These are phyloP conservation scores for Marmota monax DNA, from an alignment of 2,113 vertebrate genomes.

Conservation along the genomic window DNA sequence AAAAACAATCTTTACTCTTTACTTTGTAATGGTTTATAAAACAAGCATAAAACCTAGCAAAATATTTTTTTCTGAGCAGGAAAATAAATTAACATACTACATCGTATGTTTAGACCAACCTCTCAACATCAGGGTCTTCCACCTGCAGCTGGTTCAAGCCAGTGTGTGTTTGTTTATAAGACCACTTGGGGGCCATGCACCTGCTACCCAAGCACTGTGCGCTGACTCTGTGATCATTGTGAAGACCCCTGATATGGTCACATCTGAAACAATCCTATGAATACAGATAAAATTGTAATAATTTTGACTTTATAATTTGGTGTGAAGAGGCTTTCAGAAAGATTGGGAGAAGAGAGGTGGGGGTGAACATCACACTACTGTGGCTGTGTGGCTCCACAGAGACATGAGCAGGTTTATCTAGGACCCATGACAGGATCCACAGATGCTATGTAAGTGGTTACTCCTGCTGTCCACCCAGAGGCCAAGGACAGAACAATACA, in stretches of 20 bases:
- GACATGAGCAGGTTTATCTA: background rate
- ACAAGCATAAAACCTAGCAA: background rate
- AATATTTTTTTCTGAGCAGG: background rate
- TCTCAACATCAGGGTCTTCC: background rate
- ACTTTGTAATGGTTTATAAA: slow-evolving; percentile 12
- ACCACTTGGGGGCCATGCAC: background rate
- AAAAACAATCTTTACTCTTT: background rate
- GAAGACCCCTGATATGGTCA: background rate
- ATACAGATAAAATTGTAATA: background rate
- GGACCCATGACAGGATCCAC: fast-evolving
- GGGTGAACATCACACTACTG: background rate
- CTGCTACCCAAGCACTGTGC: no score
- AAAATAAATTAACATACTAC: background rate
- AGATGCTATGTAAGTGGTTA: background rate
- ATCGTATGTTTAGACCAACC: background rate
- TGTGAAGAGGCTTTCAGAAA: background rate
- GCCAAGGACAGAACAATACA: fast-evolving
- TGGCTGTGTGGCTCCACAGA: fast-evolving
- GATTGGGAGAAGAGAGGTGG: background rate
- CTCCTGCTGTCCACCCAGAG: background rate
- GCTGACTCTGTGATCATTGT: background rate
- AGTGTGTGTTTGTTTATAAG: background rate
- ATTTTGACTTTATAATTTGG: background rate
- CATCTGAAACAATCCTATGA: background rate
- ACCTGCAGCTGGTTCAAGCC: background rate